Evolutionary conservation across 2,888 invertebrate species (phyloP), one percentile per base, ranked within the genome.

Genomic region (Heliconius aoede): DNA sequence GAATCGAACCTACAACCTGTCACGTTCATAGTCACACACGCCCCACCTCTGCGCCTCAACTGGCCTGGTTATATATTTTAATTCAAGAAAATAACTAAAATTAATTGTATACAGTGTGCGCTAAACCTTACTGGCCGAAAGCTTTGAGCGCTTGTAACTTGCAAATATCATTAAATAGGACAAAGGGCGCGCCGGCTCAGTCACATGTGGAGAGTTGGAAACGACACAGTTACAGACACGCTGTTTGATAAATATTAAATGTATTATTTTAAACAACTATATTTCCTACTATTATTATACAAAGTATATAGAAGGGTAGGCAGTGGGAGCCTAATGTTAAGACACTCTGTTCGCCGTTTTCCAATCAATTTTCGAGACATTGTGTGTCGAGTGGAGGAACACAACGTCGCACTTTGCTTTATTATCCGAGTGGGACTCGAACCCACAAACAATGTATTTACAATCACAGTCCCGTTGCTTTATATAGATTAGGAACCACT

Each of bases 131-230:
- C 73, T 79, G 72, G 80, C 74, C 78, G 75, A 80, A 77, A 76
- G 79, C 72, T 67, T 30, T 61, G 51, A 68, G 76, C 69, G 62
- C 64, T 68, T 76, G 84, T 86, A 84, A 87, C 88, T 89, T 88
- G 90, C 87, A 88, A 90, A 90, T 88, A 90, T 89, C 87, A 87
- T 86, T 86, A 85, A 81, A 86, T 76, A 84, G 84, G 85, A 89
- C 89, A 89, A 90, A 89, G 87, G 86, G 82, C 80, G 79, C 82
- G 81, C 79, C 80, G 15, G 8, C 81, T 36, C 76, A 2, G 21
- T 18, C 46, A 76, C 76, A 72, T 76, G 72, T 62, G 67, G 51
- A 71, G 32, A 32, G 36, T 11, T 3, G 36, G 11, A 36, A 51
- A 32, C 62, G 75, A 71, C 75, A 75, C 75, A 74, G 60, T 74